A percentile compares a stretch with the other conserved stretches of the same genome.
Conservation (phyloP, 53 echinoderm and acorn worm species). For the Henricia sp. region DNA sequence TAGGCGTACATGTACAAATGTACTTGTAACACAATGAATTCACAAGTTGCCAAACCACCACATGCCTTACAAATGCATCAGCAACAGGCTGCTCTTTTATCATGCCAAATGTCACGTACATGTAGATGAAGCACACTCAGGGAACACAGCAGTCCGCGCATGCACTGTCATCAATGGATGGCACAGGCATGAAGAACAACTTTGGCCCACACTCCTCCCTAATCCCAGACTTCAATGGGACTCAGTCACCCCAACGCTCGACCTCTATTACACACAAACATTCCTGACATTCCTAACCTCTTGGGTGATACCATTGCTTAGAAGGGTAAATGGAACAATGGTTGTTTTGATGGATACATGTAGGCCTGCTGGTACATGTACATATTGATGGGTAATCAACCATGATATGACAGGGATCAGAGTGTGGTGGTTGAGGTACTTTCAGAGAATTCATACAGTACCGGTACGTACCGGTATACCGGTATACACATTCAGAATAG, state of each 20-base stretch:
- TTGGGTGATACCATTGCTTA: constrained; percentile 55
- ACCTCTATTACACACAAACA: constrained; percentile 15
- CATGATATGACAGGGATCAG: not conserved
- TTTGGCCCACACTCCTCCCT: constrained; percentile 22
- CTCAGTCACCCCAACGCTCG: constrained; percentile 5
- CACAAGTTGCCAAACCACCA: no score
- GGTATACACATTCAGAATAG: no score
- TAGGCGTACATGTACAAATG: no score
- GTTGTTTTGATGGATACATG: not conserved
- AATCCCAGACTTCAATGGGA: constrained; percentile 18
- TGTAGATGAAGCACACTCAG: not conserved
- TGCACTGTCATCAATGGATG: not conserved
- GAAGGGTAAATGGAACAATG: constrained; percentile 51
- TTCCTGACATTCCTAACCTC: constrained; percentile 58
- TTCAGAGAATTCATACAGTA: not conserved
- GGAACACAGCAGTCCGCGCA: constrained; percentile 5
- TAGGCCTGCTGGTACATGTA: not conserved
- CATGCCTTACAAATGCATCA: constrained; percentile 11
- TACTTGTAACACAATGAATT: no score
- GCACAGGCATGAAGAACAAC: not conserved
- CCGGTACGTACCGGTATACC: no score
- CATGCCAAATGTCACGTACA: not conserved
- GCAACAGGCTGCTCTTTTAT: constrained; percentile 14
- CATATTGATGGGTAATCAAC: constrained; percentile 44
- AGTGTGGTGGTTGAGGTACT: not conserved